Evolutionary conservation across 2,113 vertebrate genomes (phyloP).

Genomic region (Sander lucioperca): DNA sequence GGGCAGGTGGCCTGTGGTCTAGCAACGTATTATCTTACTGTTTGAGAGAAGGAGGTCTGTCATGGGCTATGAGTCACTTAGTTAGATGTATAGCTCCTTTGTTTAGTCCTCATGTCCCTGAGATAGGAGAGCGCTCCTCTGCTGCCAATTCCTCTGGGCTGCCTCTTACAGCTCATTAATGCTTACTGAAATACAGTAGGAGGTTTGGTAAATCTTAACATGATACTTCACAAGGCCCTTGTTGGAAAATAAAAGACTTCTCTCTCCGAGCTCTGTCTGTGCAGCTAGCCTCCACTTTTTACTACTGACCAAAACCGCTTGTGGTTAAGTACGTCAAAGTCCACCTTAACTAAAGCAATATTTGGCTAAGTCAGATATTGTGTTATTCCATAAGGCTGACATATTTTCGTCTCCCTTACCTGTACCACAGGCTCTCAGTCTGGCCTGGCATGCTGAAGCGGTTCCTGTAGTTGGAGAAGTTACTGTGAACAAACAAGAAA

Average conservation of each 20-base stretch:
- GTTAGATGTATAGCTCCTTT: conserved; percentile 70
- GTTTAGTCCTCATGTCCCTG: conserved; percentile 48
- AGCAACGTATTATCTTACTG: conserved; percentile 75
- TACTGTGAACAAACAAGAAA: conserved; percentile 82
- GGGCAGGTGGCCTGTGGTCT: conserved; percentile 70
- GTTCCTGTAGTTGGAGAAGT: conserved; percentile 91
- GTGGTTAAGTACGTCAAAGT: neutral
- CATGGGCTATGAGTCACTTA: conserved; percentile 56
- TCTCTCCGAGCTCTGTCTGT: conserved; percentile 15
- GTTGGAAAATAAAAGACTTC: conserved; percentile 30
- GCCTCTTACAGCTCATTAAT: conserved; percentile 56
- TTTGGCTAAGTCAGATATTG: neutral
- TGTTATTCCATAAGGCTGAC: neutral
- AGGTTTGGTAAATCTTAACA: conserved; percentile 27
- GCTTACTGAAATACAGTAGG: conserved; percentile 52
- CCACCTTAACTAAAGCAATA: neutral
- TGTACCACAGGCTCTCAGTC: conserved; percentile 87
- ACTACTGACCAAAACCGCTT: neutral
- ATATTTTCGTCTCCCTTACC: conserved; percentile 74
- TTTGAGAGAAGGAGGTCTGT: conserved; percentile 50
- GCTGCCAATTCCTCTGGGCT: conserved; percentile 28
- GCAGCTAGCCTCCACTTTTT: neutral
- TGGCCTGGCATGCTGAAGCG: conserved; percentile 89
- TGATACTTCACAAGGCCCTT: conserved; percentile 39
- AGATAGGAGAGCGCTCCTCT: conserved; percentile 54